Evolutionary conservation across 2,797 vertebrate species (phyloP).

Genomic region (Monodelphis domestica): DNA sequence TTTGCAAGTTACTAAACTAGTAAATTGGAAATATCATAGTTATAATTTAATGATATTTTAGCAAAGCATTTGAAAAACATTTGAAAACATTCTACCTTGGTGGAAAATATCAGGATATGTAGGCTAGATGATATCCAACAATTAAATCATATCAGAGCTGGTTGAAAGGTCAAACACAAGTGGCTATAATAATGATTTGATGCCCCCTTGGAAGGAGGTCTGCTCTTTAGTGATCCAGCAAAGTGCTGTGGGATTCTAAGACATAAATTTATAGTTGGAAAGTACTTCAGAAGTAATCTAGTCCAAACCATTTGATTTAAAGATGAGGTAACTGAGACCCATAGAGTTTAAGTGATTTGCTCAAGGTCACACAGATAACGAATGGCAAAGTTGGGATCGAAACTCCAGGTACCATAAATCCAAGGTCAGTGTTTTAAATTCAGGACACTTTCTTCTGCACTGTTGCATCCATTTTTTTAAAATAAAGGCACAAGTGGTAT

Average conservation of each 20-base stretch:
- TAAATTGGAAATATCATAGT: not conserved
- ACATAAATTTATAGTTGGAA: not conserved
- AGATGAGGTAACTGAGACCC: not conserved
- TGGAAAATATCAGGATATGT: not conserved
- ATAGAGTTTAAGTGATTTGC: not conserved
- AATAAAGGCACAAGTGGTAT: not conserved
- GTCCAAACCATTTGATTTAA: not conserved
- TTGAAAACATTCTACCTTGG: not conserved
- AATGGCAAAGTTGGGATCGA: not conserved
- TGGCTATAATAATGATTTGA: not conserved
- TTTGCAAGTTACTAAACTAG: not conserved
- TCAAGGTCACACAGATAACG: not conserved
- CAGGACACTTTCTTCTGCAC: not conserved
- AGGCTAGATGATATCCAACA: not conserved
- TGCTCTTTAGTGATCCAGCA: not conserved
- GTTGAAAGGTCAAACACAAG: not conserved
- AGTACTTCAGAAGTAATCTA: not conserved
- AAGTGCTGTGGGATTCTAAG: not conserved
- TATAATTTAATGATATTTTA: not conserved
- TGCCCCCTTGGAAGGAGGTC: not conserved
- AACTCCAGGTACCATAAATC: not conserved
- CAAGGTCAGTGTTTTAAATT: not conserved
- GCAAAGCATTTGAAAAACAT: not conserved
- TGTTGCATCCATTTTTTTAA: not conserved
- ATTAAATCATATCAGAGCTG: not conserved